Evolutionary conservation across 2,888 invertebrate species (phyloP).

Genomic region (Nomada goodeniana): DNA sequence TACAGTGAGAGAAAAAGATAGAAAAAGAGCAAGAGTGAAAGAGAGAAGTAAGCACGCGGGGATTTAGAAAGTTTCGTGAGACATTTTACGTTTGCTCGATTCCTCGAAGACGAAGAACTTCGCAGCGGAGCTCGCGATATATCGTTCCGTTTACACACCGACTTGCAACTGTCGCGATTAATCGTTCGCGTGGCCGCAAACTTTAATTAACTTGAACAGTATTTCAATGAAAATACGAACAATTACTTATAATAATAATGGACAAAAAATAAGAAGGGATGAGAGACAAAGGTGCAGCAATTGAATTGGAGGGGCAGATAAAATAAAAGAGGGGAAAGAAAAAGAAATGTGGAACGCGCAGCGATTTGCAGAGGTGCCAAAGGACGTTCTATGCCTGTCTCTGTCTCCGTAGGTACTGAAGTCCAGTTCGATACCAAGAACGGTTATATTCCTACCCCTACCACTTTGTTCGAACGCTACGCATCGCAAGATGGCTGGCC

Average conservation of each 20-base stretch:
- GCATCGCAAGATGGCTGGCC: slow-evolving; percentile 77
- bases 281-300: background rate
- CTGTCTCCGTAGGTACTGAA: slow-evolving; percentile 79
- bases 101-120: background rate
- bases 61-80: slow-evolving; percentile 24
- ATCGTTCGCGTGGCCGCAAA: slow-evolving; percentile 38
- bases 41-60: slow-evolving; percentile 2
- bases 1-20: background rate
- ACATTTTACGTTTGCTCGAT: slow-evolving; percentile 27
- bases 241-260: too few relatives aligned
- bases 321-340: background rate
- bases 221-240: background rate
- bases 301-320: background rate
- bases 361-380: slow-evolving; percentile 44
- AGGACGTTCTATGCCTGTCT: slow-evolving; percentile 66
- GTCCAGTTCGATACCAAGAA: slow-evolving; percentile 81
- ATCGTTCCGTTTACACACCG: slow-evolving; percentile 48
- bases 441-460: slow-evolving; percentile 80
- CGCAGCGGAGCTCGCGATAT: slow-evolving; percentile 21
- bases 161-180: slow-evolving; percentile 25
- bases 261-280: background rate
- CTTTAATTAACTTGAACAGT: slow-evolving; percentile 1
- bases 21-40: background rate
- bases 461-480: slow-evolving; percentile 56
- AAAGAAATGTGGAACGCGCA: slow-evolving; percentile 30